Evolutionary conservation across 2,888 invertebrate species (phyloP).

Genomic region (Thyatira batis): DNA sequence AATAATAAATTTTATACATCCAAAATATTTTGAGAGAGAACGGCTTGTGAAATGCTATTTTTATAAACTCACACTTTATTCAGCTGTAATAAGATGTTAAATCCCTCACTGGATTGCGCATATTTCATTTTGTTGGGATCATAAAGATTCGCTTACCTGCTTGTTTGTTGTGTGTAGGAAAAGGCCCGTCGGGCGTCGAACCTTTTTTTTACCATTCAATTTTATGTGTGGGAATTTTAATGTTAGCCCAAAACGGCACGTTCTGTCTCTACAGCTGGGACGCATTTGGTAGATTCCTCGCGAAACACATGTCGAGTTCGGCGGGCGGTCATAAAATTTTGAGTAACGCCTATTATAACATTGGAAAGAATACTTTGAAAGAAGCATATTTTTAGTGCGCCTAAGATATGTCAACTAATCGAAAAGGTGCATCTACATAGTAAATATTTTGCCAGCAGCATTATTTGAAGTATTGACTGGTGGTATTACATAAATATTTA

Average conservation of each 20-base stretch:
- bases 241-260: constrained; percentile 75
- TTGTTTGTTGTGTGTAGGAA: constrained; percentile 77
- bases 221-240: constrained; percentile 81
- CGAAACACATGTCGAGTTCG: constrained; percentile 67
- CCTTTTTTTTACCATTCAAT: constrained; percentile 73
- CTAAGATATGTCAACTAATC: too few species aligned
- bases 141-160: constrained; percentile 81
- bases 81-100: constrained; percentile 68
- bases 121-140: constrained; percentile 72
- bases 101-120: constrained; percentile 60
- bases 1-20: constrained; percentile 56
- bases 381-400: constrained; percentile 37
- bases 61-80: constrained; percentile 56
- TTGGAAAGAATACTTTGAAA: background rate
- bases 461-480: too few species aligned
- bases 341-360: constrained; percentile 21
- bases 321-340: constrained; percentile 50
- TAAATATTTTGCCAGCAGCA: too few species aligned
- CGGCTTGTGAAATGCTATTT: constrained; percentile 45
- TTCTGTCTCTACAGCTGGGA: constrained; percentile 74
- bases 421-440: too few species aligned
- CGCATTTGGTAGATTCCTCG: constrained; percentile 67
- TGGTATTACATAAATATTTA: too few species aligned
- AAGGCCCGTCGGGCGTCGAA: constrained; percentile 65
- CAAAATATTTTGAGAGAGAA: constrained; percentile 52